Base-by-base conservation (phyloP, 2,113 vertebrate genomes). In the Pycnonotus jocosus region DNA sequence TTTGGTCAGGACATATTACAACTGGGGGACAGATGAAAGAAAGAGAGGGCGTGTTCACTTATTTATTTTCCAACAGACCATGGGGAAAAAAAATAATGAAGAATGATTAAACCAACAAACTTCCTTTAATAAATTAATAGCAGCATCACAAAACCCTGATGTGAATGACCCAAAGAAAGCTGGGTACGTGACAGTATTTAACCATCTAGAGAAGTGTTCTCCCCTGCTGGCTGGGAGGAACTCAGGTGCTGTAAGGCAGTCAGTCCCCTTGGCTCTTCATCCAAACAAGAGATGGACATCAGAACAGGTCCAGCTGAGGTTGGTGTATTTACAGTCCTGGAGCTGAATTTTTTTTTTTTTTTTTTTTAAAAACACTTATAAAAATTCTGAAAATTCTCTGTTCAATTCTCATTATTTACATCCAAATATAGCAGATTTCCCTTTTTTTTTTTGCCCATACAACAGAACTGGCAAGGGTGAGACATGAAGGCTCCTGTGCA, bases 111-210 rank as follows among this genome's bases (percentile, higher is more conserved):
- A 96, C 69, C 90, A 95, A 95, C 86, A 93, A 86, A 93, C 77
- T 95, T 88, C 65, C 81, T 96, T 96, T 94, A 97, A 97, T 97
- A 96, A 97, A 96, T 97, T 95, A 96, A 94, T 96, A 97, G 94
- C 95, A 97, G 93, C 95, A 92, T 96, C 93, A 95, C 95, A 97
- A 97, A 97, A 93, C 90, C 96, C 95, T 96, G 95, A 95, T 93
- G 88, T 92, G 77, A 86, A 93, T 88, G 90, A 90, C 94, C 92
- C 94, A 94, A 54, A 80, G 90, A 95, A 94, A 84, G 73, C 21
- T 84, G 95, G 93, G 88, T 40, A 85, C 33, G 18, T 93, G 95
- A 95, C 92, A 93, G 93, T 68, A 84, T 92, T 94, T 77, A 92
- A 94, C 58, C 91, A 80, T 84, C 84, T 91, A 83, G 61, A 76